Evolutionary conservation across 2,113 vertebrate species (phyloP).

Genomic region (Herpailurus yagouaroundi): DNA sequence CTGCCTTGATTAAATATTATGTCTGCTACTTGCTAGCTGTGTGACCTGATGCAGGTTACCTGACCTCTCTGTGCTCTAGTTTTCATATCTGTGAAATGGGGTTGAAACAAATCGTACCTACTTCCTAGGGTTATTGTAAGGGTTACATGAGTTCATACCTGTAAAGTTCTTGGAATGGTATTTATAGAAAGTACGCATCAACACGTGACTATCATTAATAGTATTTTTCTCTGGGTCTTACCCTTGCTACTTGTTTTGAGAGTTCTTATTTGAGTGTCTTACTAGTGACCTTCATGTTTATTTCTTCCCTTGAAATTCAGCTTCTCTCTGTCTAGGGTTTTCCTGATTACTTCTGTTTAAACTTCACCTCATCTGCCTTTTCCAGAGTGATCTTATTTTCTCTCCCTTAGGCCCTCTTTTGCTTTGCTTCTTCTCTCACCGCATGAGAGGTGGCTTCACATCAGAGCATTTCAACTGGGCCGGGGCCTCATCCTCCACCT

Average conservation of each 20-base stretch:
- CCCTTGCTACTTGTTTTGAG: background rate
- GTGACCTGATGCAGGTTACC: background rate
- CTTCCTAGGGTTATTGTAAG: background rate
- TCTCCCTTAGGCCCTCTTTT: background rate
- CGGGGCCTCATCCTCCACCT: background rate
- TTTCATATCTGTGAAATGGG: slow-evolving; percentile 17
- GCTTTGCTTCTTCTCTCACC: background rate
- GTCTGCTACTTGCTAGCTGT: background rate
- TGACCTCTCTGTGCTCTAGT: slow-evolving; percentile 27
- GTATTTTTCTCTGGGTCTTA: background rate
- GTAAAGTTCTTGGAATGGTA: background rate
- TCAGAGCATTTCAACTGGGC: background rate
- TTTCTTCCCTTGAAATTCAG: background rate
- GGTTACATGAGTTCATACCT: background rate
- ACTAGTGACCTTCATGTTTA: background rate
- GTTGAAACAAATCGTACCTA: background rate
- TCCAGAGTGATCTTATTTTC: background rate
- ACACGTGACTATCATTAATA: background rate
- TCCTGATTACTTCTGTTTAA: background rate
- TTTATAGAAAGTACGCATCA: background rate
- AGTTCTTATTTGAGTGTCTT: background rate
- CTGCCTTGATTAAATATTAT: background rate
- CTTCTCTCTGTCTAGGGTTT: background rate
- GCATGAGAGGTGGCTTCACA: background rate
- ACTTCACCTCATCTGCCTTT: background rate